Conservation (phyloP, 2,113 vertebrate species). For the Ploceus nigricollis region DNA sequence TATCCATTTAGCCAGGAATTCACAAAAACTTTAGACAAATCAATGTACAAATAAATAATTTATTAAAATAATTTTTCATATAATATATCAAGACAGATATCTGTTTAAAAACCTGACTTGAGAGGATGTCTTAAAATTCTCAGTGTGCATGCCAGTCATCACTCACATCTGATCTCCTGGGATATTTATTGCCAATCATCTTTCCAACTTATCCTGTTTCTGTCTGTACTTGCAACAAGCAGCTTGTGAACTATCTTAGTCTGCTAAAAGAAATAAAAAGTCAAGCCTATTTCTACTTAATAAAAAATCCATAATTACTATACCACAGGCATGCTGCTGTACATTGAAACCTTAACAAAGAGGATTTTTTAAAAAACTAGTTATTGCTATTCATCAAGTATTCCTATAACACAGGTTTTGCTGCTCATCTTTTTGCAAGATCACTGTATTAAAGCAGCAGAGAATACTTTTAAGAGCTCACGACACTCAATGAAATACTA, state of each 20-base stretch:
- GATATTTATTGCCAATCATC: background rate
- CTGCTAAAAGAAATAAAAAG: background rate
- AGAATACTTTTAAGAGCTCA: background rate
- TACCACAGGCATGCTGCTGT: background rate
- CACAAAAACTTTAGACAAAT: background rate
- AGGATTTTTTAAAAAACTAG: background rate
- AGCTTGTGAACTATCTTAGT: background rate
- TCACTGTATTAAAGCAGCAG: background rate
- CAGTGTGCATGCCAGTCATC: fast-evolving
- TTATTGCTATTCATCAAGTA: background rate
- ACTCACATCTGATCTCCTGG: background rate
- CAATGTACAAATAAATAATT: background rate
- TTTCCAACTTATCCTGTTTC: background rate
- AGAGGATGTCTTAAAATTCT: background rate
- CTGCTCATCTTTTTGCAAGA: background rate
- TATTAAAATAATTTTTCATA: background rate
- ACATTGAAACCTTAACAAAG: background rate
- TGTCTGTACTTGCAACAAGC: background rate
- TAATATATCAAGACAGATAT: background rate
- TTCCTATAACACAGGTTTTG: background rate
- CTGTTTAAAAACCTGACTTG: background rate
- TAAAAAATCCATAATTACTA: background rate
- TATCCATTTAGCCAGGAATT: background rate
- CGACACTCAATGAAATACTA: background rate
- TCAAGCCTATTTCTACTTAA: background rate